These are phyloP conservation scores for Zootoca vivipara DNA, from an alignment of 2,113 vertebrate species.

Conservation along the genomic window DNA sequence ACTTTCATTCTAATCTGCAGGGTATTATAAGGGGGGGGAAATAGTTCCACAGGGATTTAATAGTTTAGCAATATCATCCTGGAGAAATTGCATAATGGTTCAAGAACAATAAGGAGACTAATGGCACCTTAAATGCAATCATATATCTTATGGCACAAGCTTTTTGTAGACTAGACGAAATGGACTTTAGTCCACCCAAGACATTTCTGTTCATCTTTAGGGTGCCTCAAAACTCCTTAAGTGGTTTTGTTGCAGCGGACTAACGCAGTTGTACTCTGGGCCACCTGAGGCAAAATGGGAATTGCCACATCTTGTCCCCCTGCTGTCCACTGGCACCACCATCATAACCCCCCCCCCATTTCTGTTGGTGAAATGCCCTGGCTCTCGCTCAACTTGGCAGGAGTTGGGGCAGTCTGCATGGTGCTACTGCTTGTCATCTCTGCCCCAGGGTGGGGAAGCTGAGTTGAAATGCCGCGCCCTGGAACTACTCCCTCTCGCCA, in stretches of 20 bases:
- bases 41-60: conserved; percentile 23
- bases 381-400: no score
- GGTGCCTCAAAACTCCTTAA: background rate
- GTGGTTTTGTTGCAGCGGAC: background rate
- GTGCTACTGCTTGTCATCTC: no score
- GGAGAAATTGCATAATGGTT: conserved; percentile 11
- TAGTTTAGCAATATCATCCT: conserved; percentile 35
- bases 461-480: no score
- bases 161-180: background rate
- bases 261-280: no score
- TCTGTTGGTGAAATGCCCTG: no score
- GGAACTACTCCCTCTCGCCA: no score
- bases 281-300: no score
- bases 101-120: background rate
- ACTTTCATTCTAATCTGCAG: conserved; percentile 26
- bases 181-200: background rate
- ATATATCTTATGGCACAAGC: background rate
- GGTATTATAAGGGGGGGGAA: conserved; percentile 24
- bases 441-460: no score
- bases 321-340: no score
- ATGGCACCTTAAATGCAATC: background rate
- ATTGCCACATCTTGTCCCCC: no score
- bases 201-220: background rate
- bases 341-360: no score
- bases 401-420: no score